phyloP scores from a whole-genome alignment of 2,888 invertebrate genomes.

The Cephus nigrinus region DNA sequence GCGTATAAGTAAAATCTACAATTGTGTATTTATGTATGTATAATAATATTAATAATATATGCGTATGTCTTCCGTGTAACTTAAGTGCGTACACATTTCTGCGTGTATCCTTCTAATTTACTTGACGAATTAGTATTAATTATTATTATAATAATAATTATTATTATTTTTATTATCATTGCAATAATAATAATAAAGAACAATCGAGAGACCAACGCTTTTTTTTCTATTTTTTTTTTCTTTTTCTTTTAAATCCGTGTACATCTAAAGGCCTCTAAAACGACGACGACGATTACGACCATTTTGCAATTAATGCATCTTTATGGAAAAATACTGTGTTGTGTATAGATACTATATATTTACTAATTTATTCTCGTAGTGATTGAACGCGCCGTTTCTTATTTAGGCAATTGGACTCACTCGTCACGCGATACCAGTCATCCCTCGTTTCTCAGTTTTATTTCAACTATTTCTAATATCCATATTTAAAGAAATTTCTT shows the following conservation, averaged over 20 bases:
- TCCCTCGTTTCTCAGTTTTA: not conserved
- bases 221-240: not conserved
- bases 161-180: not conserved
- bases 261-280: not conserved
- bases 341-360: not conserved
- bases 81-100: not conserved
- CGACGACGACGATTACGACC: not conserved
- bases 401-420: not conserved
- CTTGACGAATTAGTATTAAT: not conserved
- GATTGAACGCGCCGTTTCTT: conserved; percentile 16
- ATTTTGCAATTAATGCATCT: conserved; percentile 18
- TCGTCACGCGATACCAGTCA: not conserved
- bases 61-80: conserved; percentile 7
- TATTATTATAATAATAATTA: not conserved
- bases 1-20: not conserved
- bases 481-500: not conserved
- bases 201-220: not conserved
- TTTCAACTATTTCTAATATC: not conserved
- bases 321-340: conserved; percentile 39
- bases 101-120: not conserved
- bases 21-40: not conserved
- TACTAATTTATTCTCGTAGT: conserved; percentile 4
- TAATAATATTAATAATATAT: conserved; percentile 7
- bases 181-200: not conserved
- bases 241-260: not conserved